These are phyloP conservation scores for fruit fly (Drosophila melanogaster) DNA, from an alignment of 1,140 invertebrate species.

Conservation along the genomic window DNA sequence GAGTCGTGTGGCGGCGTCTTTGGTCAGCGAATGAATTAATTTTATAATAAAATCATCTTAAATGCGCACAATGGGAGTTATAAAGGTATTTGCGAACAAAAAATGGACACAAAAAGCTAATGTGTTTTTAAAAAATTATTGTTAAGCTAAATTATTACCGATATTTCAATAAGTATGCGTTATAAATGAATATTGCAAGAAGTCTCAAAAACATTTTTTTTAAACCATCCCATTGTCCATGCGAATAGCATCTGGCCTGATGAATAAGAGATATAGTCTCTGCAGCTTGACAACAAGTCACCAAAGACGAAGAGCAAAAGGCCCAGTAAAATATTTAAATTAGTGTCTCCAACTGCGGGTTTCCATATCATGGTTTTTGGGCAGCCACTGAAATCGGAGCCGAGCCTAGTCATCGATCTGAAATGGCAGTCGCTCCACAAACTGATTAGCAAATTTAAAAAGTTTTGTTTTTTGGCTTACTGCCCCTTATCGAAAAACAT, in stretches of 20 bases:
- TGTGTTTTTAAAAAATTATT: neutral
- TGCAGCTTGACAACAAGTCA: constrained; percentile 54
- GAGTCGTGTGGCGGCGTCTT: constrained; percentile 42
- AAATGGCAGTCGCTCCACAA: constrained; percentile 28
- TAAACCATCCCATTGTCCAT: constrained; percentile 8
- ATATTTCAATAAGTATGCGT: no score
- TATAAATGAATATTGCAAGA: no score
- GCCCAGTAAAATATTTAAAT: constrained; percentile 35
- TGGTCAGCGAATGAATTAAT: constrained; percentile 30
- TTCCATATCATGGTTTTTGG: neutral
- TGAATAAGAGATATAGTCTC: constrained; percentile 43
- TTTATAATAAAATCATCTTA: constrained; percentile 38
- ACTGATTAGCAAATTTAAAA: constrained; percentile 52
- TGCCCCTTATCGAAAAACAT: constrained; percentile 20
- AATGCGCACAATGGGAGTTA: constrained; percentile 29
- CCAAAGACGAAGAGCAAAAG: constrained; percentile 6
- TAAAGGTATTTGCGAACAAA: neutral
- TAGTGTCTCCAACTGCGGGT: constrained; percentile 11
- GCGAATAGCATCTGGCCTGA: constrained; percentile 21
- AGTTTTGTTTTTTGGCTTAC: neutral
- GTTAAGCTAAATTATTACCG: no score
- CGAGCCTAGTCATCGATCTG: constrained; percentile 63
- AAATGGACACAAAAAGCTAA: neutral
- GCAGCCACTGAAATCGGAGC: constrained; percentile 21
- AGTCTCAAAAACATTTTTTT: neutral